phyloP scores from a whole-genome alignment of 2,888 invertebrate species.

The Matsumyia berberina region DNA sequence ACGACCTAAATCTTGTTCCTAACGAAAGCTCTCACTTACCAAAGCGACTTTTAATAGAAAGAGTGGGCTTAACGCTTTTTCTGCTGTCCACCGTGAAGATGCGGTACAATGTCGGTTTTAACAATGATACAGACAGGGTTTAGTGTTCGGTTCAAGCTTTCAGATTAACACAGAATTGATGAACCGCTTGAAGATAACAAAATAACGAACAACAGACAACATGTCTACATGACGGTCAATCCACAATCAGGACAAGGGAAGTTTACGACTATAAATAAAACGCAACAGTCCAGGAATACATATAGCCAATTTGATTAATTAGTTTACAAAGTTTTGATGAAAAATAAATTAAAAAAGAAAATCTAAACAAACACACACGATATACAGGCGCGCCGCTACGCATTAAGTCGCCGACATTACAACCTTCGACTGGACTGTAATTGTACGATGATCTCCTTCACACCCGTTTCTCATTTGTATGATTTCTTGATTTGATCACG shows the following conservation, averaged over 20 bases:
- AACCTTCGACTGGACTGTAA: conserved; percentile 15
- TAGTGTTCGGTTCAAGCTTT: too few species aligned
- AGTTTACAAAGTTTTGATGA: conserved; percentile 54
- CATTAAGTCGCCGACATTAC: not conserved
- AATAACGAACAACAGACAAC: not conserved
- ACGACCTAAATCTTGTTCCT: too few species aligned
- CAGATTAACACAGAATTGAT: too few species aligned
- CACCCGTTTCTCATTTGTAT: conserved; percentile 44
- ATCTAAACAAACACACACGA: conserved; percentile 5
- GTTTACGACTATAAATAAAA: conserved; percentile 57
- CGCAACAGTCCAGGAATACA: conserved; percentile 61
- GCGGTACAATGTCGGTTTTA: too few species aligned
- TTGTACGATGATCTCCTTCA: conserved; percentile 54
- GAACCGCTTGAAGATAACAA: not conserved
- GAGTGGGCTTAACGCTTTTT: too few species aligned
- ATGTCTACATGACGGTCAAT: not conserved
- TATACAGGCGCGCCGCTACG: conserved; percentile 48
- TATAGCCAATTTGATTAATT: conserved; percentile 68
- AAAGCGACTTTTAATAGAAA: too few species aligned
- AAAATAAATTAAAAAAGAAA: conserved; percentile 29
- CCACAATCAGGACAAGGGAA: conserved; percentile 6
- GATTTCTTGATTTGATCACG: conserved; percentile 33
- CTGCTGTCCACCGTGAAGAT: too few species aligned
- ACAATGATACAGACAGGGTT: too few species aligned
- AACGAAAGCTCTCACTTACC: too few species aligned